Base-by-base conservation (phyloP, 2,888 invertebrate genomes). In the Acrobasis suavella region DNA sequence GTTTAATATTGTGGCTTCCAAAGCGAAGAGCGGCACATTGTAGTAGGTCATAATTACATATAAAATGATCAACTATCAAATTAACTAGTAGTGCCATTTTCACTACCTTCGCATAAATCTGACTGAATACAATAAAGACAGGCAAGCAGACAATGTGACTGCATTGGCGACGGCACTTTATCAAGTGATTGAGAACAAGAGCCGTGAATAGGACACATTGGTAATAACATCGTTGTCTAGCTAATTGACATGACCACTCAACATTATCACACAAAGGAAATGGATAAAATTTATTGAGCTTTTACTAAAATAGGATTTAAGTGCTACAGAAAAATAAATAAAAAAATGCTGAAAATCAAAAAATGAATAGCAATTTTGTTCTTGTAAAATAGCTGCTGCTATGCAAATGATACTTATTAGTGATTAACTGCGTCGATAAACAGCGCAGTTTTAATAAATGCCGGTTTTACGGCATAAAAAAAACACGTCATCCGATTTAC, bases 21-120 rank as follows among this genome's bases (percentile, higher is more conserved):
- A 59, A 59, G 59, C 59, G 46, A 59, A 37, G 37, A 54, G 60
- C 54, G 51, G 17, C 42, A 46, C 51, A 52, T n/a, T 46, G 7
- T 46, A 1, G 46, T 46, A 14, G 46, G 9, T 46, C 7, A 32
- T 6, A 32, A 32, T 22, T 22, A 22, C 22, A 22, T 22, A 22
- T 22, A 22, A 22, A 22, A 22, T 2, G 22, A 22, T 22, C 22
- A 22, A 22, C 1, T 22, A 22, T 22, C n/a, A n/a, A n/a, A n/a
- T n/a, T n/a, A n/a, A n/a, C n/a, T n/a, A n/a, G n/a, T 22, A 2
- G 22, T 32, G 32, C 2, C 8, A 8, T 32, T 32, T 46, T 46
- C 12, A 12, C n/a, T 14, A 14, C n/a, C 12, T n/a, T 14, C 46
- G 10, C 46, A 10, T 42, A 46, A 46, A 22, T 17, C 17, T 52